Percentiles rank a stretch among this genome's conserved stretches.
Conservation (phyloP, 2,888 invertebrate species). For the Chorisops tibialis region DNA sequence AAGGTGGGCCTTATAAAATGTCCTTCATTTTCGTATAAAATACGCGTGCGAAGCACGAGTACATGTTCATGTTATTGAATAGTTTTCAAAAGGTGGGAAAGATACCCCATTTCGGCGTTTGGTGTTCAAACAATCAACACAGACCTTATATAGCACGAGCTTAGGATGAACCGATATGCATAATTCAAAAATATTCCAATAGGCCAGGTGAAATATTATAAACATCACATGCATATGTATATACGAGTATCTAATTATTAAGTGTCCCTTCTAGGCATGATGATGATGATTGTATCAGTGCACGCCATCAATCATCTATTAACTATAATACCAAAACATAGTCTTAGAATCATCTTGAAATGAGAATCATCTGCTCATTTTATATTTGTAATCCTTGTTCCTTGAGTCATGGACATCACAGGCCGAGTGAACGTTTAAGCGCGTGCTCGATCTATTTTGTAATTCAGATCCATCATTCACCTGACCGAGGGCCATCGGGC, state of each 20-base stretch:
- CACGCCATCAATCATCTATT: conserved; percentile 20
- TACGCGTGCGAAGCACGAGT: too few relatives aligned
- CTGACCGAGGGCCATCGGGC: not conserved
- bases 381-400: conserved; percentile 12
- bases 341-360: not conserved
- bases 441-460: conserved; percentile 23
- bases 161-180: too few relatives aligned
- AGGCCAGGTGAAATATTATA: conserved; percentile 12
- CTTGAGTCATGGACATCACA: not conserved
- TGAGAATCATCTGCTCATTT: conserved; percentile 18
- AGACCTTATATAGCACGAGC: too few relatives aligned
- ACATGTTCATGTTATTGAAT: too few relatives aligned
- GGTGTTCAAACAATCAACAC: too few relatives aligned
- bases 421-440: conserved; percentile 8
- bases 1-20: too few relatives aligned
- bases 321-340: not conserved
- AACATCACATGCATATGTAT: too few relatives aligned
- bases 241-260: conserved; percentile 16
- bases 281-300: conserved; percentile 18
- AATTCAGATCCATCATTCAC: conserved; percentile 19
- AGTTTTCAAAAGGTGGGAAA: too few relatives aligned
- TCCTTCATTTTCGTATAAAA: too few relatives aligned
- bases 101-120: too few relatives aligned
- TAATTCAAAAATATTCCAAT: not conserved
- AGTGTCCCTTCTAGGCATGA: conserved; percentile 22